Evolutionary conservation across 2,113 vertebrate genomes (phyloP), one percentile per base, ranked within the genome.

Genomic region (Malurus cyaneus): DNA sequence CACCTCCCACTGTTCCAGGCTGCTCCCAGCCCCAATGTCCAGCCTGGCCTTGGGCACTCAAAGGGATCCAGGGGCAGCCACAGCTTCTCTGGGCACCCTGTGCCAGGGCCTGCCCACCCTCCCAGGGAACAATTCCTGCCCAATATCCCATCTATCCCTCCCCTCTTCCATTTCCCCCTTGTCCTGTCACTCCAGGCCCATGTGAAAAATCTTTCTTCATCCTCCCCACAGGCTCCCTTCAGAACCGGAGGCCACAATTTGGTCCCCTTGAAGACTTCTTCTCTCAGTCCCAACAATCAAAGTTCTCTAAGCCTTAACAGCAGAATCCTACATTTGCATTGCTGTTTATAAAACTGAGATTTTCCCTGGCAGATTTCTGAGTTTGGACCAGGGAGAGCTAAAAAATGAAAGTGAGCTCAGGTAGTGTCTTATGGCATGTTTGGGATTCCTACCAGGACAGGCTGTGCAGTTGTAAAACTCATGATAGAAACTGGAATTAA

Each of bases 101-200:
- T 8, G 2, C 59, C 44, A 73, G 44, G 6, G 18, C 8, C 12
- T 65, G 0, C 1, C 20, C 36, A 50, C 32, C 42, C 59, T 65
- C 59, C 4, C 0, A 52, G 14, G 1, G 5, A 65, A 32, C 0
- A 52, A 44, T 36, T 80, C 4, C 15, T 46, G 25, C 46, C 32
- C 4, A 53, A 29, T 18, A 53, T 14, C 39, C 16, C 6, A 34
- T 14, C 23, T 24, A 29, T 29, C 2, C 12, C 32, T 59, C 0
- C 8, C 20, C 7, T 53, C 24, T 67, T 4, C 53, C 53, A 47
- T 74, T 41, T 3, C 19, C 25, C 25, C 4, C 4, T 12, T 31
- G 18, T 47, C 24, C 53, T 74, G 69, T 20, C 78, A 31, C 69
- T 74, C 53, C 60, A 59, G 6, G 28, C 14, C 7, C 13, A 41